Conservation (phyloP, 2,797 vertebrate genomes). For the Chelon auratus region DNA sequence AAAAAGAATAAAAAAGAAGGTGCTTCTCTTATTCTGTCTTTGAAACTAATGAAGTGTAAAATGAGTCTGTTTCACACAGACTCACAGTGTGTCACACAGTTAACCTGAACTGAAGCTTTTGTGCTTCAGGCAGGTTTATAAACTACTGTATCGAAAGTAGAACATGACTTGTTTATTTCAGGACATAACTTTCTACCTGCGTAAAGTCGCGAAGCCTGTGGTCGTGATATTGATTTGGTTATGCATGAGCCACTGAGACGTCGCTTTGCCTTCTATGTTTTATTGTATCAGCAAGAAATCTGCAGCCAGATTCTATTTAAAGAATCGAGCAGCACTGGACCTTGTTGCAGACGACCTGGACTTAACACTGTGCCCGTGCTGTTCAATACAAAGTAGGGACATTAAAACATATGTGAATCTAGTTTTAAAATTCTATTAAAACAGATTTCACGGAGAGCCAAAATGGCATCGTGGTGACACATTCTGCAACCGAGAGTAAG, state of each 20-base stretch:
- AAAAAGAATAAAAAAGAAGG: neutral
- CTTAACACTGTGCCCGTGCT: neutral
- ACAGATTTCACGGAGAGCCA: neutral
- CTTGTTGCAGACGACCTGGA: neutral
- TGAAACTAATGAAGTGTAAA: neutral
- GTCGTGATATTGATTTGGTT: neutral
- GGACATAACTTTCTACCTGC: neutral
- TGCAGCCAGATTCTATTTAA: neutral
- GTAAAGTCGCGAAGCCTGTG: neutral
- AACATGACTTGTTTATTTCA: neutral
- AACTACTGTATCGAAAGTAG: neutral
- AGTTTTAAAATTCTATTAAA: neutral
- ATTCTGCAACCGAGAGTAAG: neutral
- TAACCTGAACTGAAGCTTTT: neutral
- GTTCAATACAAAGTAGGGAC: too few species aligned
- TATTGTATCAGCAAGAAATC: neutral
- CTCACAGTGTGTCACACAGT: too few species aligned
- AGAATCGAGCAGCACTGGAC: neutral
- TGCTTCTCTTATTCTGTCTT: neutral
- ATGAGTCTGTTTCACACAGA: neutral
- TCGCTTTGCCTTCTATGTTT: neutral
- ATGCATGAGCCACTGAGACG: neutral
- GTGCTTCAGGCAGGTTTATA: neutral
- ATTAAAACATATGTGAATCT: too few species aligned
- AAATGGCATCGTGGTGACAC: neutral